These are phyloP conservation scores for Silurus asotus DNA, from an alignment of 2,113 vertebrate species.

Conservation along the genomic window DNA sequence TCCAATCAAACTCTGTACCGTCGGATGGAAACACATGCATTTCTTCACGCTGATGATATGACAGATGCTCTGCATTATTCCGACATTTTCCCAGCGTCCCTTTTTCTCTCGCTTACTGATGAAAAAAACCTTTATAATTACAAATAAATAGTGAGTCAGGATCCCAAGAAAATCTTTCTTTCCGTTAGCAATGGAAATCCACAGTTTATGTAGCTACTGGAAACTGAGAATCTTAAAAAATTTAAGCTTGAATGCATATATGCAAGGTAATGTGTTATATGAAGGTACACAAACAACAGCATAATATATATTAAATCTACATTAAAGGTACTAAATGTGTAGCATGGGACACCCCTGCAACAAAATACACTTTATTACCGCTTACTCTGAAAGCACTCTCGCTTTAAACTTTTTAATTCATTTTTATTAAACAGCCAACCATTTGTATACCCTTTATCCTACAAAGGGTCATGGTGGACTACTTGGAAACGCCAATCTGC, in stretches of 20 bases:
- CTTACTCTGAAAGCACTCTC: neutral
- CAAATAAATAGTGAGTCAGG: neutral
- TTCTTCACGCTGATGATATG: conserved; percentile 20
- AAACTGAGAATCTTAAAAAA: neutral
- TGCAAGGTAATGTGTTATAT: neutral
- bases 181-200: neutral
- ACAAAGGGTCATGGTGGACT: too few relatives aligned
- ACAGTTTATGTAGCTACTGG: too few relatives aligned
- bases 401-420: too few relatives aligned
- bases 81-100: neutral
- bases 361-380: neutral
- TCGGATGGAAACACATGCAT: conserved; percentile 17
- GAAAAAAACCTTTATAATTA: neutral
- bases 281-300: neutral
- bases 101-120: neutral
- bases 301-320: neutral
- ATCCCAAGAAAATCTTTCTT: neutral
- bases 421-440: too few relatives aligned
- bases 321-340: neutral
- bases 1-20: conserved; percentile 27
- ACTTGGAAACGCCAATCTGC: too few relatives aligned
- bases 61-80: conserved; percentile 5
- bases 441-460: too few relatives aligned
- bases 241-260: too few relatives aligned
- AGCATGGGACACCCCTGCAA: neutral